Evolutionary conservation across 1,140 invertebrate genomes (phyloP).

Genomic region (Colletes gigas): DNA sequence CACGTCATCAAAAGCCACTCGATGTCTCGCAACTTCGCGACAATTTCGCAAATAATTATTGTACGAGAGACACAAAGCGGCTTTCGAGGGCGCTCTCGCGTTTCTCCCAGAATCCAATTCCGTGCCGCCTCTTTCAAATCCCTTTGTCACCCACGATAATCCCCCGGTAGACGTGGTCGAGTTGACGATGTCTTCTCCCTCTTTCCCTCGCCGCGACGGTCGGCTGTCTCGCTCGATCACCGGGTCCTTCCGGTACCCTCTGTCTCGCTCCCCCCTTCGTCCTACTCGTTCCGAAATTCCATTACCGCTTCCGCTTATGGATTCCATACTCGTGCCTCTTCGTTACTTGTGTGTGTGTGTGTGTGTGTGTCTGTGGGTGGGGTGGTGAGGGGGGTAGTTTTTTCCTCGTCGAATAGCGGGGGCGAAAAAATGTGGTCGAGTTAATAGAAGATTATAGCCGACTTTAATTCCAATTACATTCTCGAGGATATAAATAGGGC

Average conservation of each 20-base stretch:
- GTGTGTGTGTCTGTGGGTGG: no score
- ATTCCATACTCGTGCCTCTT: slow-evolving; percentile 29
- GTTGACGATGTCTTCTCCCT: slow-evolving; percentile 47
- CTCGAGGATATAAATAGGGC: slow-evolving; percentile 9
- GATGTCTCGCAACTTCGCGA: slow-evolving; percentile 42
- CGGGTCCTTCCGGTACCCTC: neutral
- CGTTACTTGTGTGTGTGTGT: no score
- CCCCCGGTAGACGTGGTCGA: slow-evolving; percentile 55
- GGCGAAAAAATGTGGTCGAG: slow-evolving; percentile 19
- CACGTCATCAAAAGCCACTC: slow-evolving; percentile 39
- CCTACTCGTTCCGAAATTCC: slow-evolving; percentile 49
- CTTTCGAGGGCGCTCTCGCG: slow-evolving; percentile 44
- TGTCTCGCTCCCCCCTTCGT: slow-evolving; percentile 5
- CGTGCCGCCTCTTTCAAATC: slow-evolving; percentile 62
- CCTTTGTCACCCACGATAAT: slow-evolving; percentile 63
- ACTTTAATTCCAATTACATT: slow-evolving; percentile 41
- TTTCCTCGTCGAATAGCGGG: neutral
- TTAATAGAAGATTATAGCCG: slow-evolving; percentile 45
- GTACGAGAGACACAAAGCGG: slow-evolving; percentile 57
- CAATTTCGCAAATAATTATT: slow-evolving; percentile 61
- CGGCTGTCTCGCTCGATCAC: neutral
- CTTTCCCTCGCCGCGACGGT: neutral
- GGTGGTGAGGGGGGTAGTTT: no score
- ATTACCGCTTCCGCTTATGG: slow-evolving; percentile 54
- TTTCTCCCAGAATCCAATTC: slow-evolving; percentile 53